Evolutionary conservation across 2,888 invertebrate genomes (phyloP), one percentile per base, ranked within the genome.

Genomic region (Rotaria sp.): DNA sequence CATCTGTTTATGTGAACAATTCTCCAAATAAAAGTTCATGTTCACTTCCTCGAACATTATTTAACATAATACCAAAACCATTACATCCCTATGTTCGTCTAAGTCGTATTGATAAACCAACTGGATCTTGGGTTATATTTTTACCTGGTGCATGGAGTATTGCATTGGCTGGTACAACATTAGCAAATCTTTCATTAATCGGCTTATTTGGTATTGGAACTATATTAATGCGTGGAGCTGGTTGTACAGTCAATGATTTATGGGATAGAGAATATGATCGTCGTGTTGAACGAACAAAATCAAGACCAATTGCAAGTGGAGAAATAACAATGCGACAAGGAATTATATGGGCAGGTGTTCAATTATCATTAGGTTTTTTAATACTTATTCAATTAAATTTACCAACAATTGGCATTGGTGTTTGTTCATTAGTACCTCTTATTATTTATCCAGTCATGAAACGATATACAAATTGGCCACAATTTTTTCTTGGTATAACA

Each of bases 381-480:
- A 93, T 99, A 75, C 92, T 99, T 11, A 90, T 96, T n/a, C 96
- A 97, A 90, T 92, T 99, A 0, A 97, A 98, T 87, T 57, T 86
- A 90, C 90, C 85, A 89, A 93, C 93, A 88, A 90, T 93, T 50
- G 87, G 90, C 11, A 89, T 93, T 21, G 93, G 93, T 38, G 91
- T 92, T 3, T 89, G 91, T 11, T 92, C 92, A 15, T 89, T 93
- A 89, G 93, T 93, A 48, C 92, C 98, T 86, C 96, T 98, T 8
- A 92, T 95, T 57, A 93, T 94, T 0, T 99, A 99, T 92, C 99
- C 99, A 0, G 92, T 97, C 41, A 96, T 96, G 92, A 99, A 99
- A 91, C 93, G 98, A 10, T 93, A 95, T 86, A 97, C 97, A 0
- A 94, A 96, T 92, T 99, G 97, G 96, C 98, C 99, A 0, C 99